Evolutionary conservation across 2,113 vertebrate species (phyloP).

Genomic region (Phyllostomus discolor): DNA sequence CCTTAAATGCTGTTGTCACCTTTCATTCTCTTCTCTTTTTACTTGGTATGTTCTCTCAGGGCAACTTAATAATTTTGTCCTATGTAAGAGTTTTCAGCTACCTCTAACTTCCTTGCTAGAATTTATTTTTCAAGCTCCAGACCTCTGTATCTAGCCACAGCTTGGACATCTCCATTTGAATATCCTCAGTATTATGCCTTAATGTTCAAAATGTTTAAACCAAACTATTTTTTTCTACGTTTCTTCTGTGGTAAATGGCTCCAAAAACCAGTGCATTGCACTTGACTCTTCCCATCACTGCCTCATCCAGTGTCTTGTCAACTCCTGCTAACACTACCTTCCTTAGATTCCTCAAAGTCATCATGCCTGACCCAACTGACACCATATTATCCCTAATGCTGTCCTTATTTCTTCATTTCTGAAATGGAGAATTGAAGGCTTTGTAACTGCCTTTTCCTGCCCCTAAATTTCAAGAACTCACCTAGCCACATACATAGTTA

Average conservation of each 20-base stretch:
- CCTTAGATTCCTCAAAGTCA: not conserved
- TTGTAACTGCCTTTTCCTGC: not conserved
- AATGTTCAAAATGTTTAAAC: not conserved
- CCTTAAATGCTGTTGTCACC: not conserved
- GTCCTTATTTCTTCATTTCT: not conserved
- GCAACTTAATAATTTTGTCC: not conserved
- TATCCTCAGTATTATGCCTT: not conserved
- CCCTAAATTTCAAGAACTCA: no score
- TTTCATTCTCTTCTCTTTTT: not conserved
- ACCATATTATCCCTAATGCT: no score
- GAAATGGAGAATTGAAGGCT: not conserved
- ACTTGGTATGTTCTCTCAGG: not conserved
- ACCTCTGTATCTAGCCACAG: not conserved
- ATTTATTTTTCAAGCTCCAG: not conserved
- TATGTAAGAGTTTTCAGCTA: not conserved
- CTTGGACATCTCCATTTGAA: not conserved
- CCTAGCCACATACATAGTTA: no score
- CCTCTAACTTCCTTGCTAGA: fast-evolving
- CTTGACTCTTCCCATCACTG: not conserved
- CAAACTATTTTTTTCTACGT: not conserved
- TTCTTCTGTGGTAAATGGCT: not conserved
- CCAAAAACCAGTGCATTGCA: not conserved
- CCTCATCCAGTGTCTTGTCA: not conserved
- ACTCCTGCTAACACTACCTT: not conserved
- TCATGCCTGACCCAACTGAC: not conserved